Base-by-base conservation (phyloP, 2,888 invertebrate genomes). In the Drosophila paranaensis region DNA sequence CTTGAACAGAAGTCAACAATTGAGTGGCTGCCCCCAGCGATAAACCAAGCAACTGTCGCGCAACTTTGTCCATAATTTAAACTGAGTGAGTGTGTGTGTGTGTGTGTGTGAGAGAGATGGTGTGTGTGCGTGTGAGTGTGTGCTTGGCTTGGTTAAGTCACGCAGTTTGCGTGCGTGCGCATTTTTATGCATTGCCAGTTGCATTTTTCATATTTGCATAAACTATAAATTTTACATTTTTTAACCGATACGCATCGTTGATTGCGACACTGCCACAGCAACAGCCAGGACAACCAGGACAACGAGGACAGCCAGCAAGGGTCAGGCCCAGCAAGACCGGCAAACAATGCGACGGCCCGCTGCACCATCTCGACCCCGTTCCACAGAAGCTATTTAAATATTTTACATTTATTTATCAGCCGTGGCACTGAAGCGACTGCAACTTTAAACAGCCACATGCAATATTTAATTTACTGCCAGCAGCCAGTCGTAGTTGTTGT, bases 191-290 rank as follows among this genome's bases (percentile, higher is more conserved):
- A 89, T 88, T 88, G 81, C 81, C 87, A 88, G 89, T 81, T 86
- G 88, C 82, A 87, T 87, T 87, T 87, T 86, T 88, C 90, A 89
- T 87, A 90, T 87, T 89, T 87, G 87, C 88, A 88, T 89, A 88
- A 89, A 88, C 88, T 82, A 88, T 88, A 88, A 87, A 87, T 88
- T 85, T 86, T 77, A 82, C 88, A 87, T 83, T 86, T 87, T 86
- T 89, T 88, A 82, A 90, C 86, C 87, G 90, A 87, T 87, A 87
- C 90, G 90, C 87, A 87, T 87, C 87, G 90, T 83, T 87, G 87
- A 87, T 89, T 88, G 84, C 84, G 56, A 76, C 71, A 74, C 74
- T 68, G 77, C 62, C 60, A 63, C 71, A 74, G 33, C 67, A 72
- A 27, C 42, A 27, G 39, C n/a, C 39, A 39, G 53, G 20, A 37